phyloP scores from a whole-genome alignment of 1,140 invertebrate genomes.

The Scaptomyza graminum region DNA sequence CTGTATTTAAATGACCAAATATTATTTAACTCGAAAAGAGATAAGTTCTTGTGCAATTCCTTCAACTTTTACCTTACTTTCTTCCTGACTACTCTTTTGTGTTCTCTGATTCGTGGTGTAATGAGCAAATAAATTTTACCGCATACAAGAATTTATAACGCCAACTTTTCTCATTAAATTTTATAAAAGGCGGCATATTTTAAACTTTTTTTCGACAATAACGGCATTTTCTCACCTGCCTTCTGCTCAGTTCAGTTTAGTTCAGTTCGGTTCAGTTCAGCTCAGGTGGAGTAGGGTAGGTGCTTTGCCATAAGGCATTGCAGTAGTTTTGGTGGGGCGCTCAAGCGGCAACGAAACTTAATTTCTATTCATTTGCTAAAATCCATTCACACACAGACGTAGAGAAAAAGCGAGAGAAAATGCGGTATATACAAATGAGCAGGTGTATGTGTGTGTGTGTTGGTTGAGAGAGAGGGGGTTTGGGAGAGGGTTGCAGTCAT shows the following conservation, averaged over 20 bases:
- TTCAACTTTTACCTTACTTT: not conserved
- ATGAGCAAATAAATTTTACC: slow-evolving; percentile 74
- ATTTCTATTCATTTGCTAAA: slow-evolving; percentile 82
- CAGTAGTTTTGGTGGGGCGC: slow-evolving; percentile 67
- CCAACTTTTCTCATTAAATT: slow-evolving; percentile 82
- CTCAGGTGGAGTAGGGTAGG: not conserved
- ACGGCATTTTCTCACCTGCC: slow-evolving; percentile 74
- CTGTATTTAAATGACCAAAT: not conserved
- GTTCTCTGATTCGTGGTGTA: slow-evolving; percentile 38
- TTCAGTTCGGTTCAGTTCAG: slow-evolving; percentile 5
- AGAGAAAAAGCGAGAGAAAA: not conserved
- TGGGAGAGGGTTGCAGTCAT: slow-evolving; percentile 53
- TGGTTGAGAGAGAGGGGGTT: not conserved
- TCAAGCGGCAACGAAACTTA: slow-evolving; percentile 78
- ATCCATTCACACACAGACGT: slow-evolving; percentile 56
- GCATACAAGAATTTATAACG: slow-evolving; percentile 81
- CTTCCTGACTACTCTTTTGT: not conserved
- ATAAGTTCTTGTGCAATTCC: not conserved
- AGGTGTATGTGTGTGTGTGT: not conserved
- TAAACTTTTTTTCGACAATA: slow-evolving; percentile 82
- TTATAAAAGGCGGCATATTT: slow-evolving; percentile 82
- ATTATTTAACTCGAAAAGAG: not conserved
- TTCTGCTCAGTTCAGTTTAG: slow-evolving; percentile 5
- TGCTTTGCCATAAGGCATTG: slow-evolving; percentile 44
- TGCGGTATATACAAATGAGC: slow-evolving; percentile 25